Evolutionary conservation across 2,888 invertebrate genomes (phyloP).

Genomic region (Agelastica alni): DNA sequence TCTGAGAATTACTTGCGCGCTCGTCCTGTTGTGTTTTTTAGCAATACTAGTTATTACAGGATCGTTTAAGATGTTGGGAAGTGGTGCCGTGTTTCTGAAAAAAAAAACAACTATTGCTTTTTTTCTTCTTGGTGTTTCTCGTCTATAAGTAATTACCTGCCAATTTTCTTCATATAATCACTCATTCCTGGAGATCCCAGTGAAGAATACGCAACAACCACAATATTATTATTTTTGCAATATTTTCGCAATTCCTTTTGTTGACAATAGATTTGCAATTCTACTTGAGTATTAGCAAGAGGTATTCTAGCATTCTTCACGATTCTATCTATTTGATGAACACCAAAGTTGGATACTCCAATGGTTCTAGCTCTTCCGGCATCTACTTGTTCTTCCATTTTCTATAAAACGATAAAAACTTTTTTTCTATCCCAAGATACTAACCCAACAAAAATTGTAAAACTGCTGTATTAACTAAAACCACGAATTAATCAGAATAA

Average conservation of each 20-base stretch:
- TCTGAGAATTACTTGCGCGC: slow-evolving; percentile 74
- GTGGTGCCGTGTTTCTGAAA: too few relatives aligned
- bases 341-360: background rate
- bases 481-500: too few relatives aligned
- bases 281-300: background rate
- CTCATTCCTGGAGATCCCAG: background rate
- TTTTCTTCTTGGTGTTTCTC: too few relatives aligned
- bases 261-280: background rate
- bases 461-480: too few relatives aligned
- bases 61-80: background rate
- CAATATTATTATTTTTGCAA: background rate
- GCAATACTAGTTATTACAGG: slow-evolving; percentile 55
- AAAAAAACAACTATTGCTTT: too few relatives aligned
- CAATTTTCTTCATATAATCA: background rate
- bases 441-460: too few relatives aligned
- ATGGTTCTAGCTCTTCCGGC: background rate
- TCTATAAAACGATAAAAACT: too few relatives aligned
- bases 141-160: background rate
- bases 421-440: too few relatives aligned
- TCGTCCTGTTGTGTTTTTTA: slow-evolving; percentile 65
- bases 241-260: background rate
- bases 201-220: background rate
- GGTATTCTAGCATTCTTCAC: background rate
- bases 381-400: background rate
- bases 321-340: background rate